phyloP scores from a whole-genome alignment of 2,113 vertebrate genomes.

The Anthoscopus minutus region DNA sequence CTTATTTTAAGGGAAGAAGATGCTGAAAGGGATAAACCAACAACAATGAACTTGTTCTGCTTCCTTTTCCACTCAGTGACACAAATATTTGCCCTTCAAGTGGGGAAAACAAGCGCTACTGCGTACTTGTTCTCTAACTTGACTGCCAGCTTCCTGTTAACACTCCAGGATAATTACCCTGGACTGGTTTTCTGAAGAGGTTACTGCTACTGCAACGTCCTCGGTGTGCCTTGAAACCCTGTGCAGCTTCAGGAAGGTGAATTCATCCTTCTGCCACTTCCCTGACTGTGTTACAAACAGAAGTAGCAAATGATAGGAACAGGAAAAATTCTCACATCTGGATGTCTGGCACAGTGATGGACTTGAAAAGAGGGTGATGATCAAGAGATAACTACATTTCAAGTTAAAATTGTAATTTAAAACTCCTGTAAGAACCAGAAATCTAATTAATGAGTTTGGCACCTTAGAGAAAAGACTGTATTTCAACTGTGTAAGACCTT shows the following conservation, averaged over 20 bases:
- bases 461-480: neutral
- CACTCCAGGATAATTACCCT: neutral
- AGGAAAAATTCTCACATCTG: neutral
- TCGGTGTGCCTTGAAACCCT: neutral
- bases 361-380: neutral
- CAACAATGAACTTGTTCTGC: neutral
- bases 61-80: neutral
- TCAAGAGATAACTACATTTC: neutral
- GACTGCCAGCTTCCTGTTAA: neutral
- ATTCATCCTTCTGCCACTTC: neutral
- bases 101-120: neutral
- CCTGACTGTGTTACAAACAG: neutral
- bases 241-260: neutral
- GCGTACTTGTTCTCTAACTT: neutral
- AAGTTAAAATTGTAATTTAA: neutral
- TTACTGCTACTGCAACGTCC: neutral
- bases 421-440: neutral
- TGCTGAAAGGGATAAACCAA: neutral
- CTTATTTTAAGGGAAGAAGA: neutral
- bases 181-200: neutral
- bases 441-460: neutral
- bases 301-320: accelerated
- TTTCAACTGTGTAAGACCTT: neutral
- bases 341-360: neutral
- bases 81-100: neutral